These are phyloP conservation scores for Campoplex capitator DNA, from an alignment of 2,888 invertebrate genomes.

Conservation along the genomic window DNA sequence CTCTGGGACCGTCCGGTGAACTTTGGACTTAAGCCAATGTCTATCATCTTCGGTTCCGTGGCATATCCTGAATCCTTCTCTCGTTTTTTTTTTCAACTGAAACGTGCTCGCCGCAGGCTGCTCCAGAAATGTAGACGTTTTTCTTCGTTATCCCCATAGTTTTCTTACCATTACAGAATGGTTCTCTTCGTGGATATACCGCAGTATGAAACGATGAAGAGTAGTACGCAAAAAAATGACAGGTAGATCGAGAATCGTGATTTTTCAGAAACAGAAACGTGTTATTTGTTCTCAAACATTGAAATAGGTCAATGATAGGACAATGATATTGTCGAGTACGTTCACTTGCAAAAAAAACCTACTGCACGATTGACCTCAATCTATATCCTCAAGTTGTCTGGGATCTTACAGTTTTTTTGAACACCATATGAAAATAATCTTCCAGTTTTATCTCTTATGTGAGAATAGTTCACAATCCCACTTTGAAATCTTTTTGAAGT, in stretches of 20 bases:
- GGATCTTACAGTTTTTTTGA: not conserved
- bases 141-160: slow-evolving; percentile 50
- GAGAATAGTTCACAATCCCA: no score
- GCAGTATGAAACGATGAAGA: slow-evolving; percentile 40
- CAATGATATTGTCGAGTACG: not conserved
- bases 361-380: not conserved
- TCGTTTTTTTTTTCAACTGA: slow-evolving; percentile 9
- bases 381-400: not conserved
- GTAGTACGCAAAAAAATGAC: slow-evolving; percentile 4
- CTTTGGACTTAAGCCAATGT: slow-evolving; percentile 48
- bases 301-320: slow-evolving; percentile 1
- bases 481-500: no score
- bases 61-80: slow-evolving; percentile 14
- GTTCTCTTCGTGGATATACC: slow-evolving; percentile 27
- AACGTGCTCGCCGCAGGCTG: slow-evolving; percentile 25
- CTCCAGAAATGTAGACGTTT: slow-evolving; percentile 40
- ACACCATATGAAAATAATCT: not conserved
- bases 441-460: no score
- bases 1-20: slow-evolving; percentile 5
- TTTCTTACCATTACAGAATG: slow-evolving; percentile 35
- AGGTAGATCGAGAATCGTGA: not conserved
- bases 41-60: slow-evolving; percentile 40
- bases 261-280: slow-evolving; percentile 7
- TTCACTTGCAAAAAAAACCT: not conserved
- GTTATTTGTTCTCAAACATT: not conserved